Evolutionary conservation across 2,113 vertebrate genomes (phyloP).

Genomic region (Porphyrio hochstetteri): DNA sequence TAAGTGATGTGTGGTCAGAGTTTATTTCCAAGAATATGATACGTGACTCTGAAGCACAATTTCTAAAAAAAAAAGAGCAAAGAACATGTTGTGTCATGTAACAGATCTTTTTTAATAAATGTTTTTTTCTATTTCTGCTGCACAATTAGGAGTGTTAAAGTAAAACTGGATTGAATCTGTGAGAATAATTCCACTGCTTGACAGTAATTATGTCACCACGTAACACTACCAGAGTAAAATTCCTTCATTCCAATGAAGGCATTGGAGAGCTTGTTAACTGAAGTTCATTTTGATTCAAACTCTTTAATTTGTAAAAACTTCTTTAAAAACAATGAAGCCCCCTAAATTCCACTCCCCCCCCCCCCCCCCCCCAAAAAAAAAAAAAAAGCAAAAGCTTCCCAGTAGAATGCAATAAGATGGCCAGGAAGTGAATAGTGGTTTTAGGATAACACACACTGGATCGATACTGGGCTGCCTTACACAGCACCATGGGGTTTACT

Average conservation of each 20-base stretch:
- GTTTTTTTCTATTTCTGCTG: conserved; percentile 38
- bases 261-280: conserved; percentile 14
- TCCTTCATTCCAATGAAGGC: conserved; percentile 39
- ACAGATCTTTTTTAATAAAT: conserved; percentile 48
- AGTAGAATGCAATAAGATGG: background rate
- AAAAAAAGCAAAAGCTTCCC: background rate
- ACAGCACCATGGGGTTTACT: background rate
- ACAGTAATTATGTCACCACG: conserved; percentile 67
- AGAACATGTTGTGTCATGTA: conserved; percentile 40
- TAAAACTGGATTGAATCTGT: conserved; percentile 22
- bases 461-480: conserved; percentile 15
- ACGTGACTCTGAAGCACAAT: conserved; percentile 52
- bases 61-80: conserved; percentile 54
- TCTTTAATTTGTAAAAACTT: conserved; percentile 63
- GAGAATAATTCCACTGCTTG: conserved; percentile 50
- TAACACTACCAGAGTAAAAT: conserved; percentile 61
- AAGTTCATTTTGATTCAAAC: conserved; percentile 26
- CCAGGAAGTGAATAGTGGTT: background rate
- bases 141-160: conserved; percentile 40
- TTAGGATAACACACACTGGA: background rate
- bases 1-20: conserved; percentile 30
- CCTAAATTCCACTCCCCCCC: background rate
- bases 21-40: conserved; percentile 57
- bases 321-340: background rate
- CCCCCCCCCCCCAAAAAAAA: too few relatives aligned